Evolutionary conservation across 2,113 vertebrate genomes (phyloP).

Genomic region (Puntigrus tetrazona): DNA sequence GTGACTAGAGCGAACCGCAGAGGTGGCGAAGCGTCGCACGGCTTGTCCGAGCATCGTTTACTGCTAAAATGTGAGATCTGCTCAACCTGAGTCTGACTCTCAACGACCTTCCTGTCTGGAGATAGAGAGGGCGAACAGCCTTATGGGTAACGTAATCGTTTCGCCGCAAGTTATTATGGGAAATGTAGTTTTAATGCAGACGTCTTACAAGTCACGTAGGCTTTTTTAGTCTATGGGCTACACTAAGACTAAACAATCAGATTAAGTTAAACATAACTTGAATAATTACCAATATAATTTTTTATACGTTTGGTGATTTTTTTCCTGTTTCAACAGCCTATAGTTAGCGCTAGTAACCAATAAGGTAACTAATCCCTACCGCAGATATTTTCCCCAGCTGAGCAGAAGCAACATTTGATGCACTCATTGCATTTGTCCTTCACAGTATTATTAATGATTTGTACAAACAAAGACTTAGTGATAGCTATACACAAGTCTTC

Average conservation of each 20-base stretch:
- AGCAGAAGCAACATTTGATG: no score
- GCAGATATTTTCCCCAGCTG: no score
- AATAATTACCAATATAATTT: background rate
- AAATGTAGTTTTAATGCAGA: slow-evolving; percentile 47
- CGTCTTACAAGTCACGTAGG: background rate
- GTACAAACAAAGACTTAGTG: no score
- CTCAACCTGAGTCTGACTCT: background rate
- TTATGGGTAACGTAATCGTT: slow-evolving; percentile 45
- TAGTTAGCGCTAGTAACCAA: background rate
- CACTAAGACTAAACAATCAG: no score
- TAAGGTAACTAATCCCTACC: no score
- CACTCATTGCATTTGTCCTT: no score
- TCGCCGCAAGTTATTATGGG: slow-evolving; percentile 35
- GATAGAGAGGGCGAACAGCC: slow-evolving; percentile 24
- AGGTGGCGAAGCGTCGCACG: slow-evolving; percentile 87
- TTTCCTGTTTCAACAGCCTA: background rate
- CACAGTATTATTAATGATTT: no score
- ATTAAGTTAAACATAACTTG: no score
- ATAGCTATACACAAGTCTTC: no score
- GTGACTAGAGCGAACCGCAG: slow-evolving; percentile 84
- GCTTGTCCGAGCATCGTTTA: slow-evolving; percentile 79
- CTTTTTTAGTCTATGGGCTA: no score
- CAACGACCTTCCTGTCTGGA: slow-evolving; percentile 64
- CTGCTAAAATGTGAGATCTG: background rate
- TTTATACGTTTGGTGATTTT: no score